Percentiles rank a stretch among this genome's conserved stretches.
phyloP scores from a whole-genome alignment of 2,113 vertebrate species.

The Anhinga rufa region DNA sequence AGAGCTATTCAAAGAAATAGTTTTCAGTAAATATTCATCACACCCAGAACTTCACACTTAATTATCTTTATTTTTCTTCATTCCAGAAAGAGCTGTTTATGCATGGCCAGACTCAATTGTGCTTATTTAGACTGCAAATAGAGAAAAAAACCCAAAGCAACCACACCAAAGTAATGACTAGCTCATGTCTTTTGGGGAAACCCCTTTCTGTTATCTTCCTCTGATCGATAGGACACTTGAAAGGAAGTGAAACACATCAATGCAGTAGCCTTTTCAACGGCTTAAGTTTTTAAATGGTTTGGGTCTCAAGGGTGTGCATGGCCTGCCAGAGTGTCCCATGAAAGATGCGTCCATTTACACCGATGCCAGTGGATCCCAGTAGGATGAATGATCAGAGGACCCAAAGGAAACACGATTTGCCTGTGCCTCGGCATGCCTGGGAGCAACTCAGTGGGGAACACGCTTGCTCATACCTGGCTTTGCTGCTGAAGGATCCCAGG shows the following conservation, averaged over 20 bases:
- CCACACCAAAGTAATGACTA: neutral
- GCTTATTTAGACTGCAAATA: neutral
- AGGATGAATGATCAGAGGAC: neutral
- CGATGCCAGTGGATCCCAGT: neutral
- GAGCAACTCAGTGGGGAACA: neutral
- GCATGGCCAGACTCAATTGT: neutral
- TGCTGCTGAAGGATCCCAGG: neutral
- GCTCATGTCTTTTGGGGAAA: neutral
- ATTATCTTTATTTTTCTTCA: neutral
- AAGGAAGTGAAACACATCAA: neutral
- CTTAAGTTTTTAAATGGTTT: neutral
- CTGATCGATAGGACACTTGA: neutral
- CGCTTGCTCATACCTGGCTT: neutral
- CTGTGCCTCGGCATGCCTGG: neutral
- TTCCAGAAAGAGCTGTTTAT: neutral
- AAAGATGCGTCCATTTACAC: fast-evolving
- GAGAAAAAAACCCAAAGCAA: neutral
- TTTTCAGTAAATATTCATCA: neutral
- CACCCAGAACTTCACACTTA: neutral
- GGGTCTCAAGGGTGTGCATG: neutral
- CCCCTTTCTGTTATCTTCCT: neutral
- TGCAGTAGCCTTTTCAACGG: neutral
- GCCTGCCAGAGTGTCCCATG: neutral
- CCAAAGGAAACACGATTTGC: neutral
- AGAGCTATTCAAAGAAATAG: neutral